Percentiles rank a stretch among this genome's conserved stretches.
Evolutionary conservation across 2,797 vertebrate species (phyloP).

Genomic region (Epinephelus malabaricus): DNA sequence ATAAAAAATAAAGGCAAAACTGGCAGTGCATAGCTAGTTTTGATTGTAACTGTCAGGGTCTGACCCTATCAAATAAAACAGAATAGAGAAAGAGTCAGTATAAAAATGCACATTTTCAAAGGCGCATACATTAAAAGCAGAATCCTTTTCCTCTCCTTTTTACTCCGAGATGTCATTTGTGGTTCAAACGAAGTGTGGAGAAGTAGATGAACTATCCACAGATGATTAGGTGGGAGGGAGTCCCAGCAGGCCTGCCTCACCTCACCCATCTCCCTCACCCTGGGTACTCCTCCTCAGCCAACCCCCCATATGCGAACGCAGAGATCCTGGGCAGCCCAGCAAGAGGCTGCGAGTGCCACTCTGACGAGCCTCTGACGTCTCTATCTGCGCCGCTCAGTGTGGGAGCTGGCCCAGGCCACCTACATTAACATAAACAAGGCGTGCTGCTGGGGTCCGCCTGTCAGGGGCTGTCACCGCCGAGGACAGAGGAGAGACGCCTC

Average conservation of each 20-base stretch:
- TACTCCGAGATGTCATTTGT: slow-evolving; percentile 5
- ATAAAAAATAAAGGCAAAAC: slow-evolving; percentile 24
- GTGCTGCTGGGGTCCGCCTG: slow-evolving; percentile 76
- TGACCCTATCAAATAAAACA: slow-evolving; percentile 40
- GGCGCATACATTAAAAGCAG: slow-evolving; percentile 37
- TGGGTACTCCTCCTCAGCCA: slow-evolving; percentile 6
- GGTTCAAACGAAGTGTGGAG: slow-evolving; percentile 46
- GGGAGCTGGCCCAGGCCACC: slow-evolving; percentile 67
- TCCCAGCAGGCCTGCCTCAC: slow-evolving; percentile 33
- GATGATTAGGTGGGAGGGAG: slow-evolving; percentile 51
- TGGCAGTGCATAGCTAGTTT: slow-evolving; percentile 16
- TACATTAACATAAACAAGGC: slow-evolving; percentile 83
- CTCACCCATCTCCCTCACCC: slow-evolving; percentile 34
- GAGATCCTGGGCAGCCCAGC: slow-evolving; percentile 47
- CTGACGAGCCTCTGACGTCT: slow-evolving; percentile 72
- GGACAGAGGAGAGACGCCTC: slow-evolving; percentile 76
- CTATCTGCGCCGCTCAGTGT: slow-evolving; percentile 71
- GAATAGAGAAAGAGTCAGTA: neutral
- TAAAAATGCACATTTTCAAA: slow-evolving; percentile 51
- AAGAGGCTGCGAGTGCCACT: slow-evolving; percentile 56
- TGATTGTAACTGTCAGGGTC: slow-evolving; percentile 51
- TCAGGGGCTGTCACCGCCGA: slow-evolving; percentile 79
- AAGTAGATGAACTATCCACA: slow-evolving; percentile 33
- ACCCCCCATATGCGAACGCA: slow-evolving; percentile 1
- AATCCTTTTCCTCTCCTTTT: slow-evolving; percentile 1